These are phyloP conservation scores for Argyrosomus regius DNA, from an alignment of 2,797 vertebrate genomes.

Conservation along the genomic window DNA sequence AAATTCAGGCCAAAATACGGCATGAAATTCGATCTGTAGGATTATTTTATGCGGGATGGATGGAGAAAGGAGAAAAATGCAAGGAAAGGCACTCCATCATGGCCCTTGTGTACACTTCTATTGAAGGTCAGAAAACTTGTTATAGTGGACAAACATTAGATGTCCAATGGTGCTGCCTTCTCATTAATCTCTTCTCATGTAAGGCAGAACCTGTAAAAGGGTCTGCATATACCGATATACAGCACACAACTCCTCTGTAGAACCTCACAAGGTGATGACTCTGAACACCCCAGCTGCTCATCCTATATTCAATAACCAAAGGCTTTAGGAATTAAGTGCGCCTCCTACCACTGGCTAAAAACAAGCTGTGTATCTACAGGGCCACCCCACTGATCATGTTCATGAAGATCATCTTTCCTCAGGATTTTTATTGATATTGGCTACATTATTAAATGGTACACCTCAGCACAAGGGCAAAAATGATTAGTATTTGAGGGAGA, in stretches of 20 bases:
- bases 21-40: conserved; percentile 60
- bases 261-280: conserved; percentile 46
- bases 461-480: neutral
- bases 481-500: neutral
- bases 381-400: conserved; percentile 14
- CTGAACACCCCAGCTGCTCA: conserved; percentile 20
- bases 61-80: conserved; percentile 44
- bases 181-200: conserved; percentile 70
- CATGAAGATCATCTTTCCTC: conserved; percentile 14
- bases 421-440: conserved; percentile 18
- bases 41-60: conserved; percentile 41
- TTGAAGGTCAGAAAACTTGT: conserved; percentile 81
- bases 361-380: conserved; percentile 14
- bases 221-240: conserved; percentile 12
- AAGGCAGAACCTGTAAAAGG: conserved; percentile 27
- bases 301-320: conserved; percentile 45
- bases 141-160: conserved; percentile 72
- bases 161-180: conserved; percentile 35
- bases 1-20: conserved; percentile 63
- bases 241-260: conserved; percentile 22
- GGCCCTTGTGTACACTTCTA: conserved; percentile 27
- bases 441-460: conserved; percentile 31
- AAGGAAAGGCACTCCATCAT: conserved; percentile 48
- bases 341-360: conserved; percentile 22
- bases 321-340: conserved; percentile 24